phyloP scores from a whole-genome alignment of 2,888 invertebrate genomes.

The Pammene fasciana region DNA sequence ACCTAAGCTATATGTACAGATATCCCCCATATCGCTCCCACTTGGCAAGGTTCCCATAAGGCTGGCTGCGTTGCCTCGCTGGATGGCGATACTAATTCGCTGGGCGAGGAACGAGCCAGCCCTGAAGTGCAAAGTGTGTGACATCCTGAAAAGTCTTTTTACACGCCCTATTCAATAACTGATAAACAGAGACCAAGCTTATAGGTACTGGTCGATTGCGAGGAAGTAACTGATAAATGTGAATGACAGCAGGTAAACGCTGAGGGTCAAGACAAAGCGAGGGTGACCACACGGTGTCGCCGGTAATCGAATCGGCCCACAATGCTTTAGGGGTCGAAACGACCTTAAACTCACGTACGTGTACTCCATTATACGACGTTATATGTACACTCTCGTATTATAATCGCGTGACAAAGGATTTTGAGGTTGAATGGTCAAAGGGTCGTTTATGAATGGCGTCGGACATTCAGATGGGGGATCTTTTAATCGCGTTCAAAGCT shows the following conservation, averaged over 20 bases:
- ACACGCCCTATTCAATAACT: too few relatives aligned
- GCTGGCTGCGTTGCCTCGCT: too few relatives aligned
- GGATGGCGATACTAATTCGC: too few relatives aligned
- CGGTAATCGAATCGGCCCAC: constrained; percentile 23
- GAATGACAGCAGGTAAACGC: constrained; percentile 13
- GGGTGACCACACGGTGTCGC: constrained; percentile 32
- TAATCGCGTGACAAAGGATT: neutral
- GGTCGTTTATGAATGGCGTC: constrained; percentile 2
- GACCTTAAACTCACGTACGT: neutral
- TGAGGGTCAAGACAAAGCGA: constrained; percentile 18
- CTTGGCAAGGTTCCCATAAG: too few relatives aligned
- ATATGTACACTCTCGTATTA: neutral
- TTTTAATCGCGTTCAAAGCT: constrained; percentile 10
- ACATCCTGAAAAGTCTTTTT: too few relatives aligned
- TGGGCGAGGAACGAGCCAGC: too few relatives aligned
- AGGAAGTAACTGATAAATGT: neutral
- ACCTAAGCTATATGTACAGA: too few relatives aligned
- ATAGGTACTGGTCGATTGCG: neutral
- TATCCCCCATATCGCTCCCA: too few relatives aligned
- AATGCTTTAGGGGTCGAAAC: neutral
- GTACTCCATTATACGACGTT: neutral
- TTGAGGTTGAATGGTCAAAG: constrained; percentile 7
- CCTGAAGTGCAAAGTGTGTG: too few relatives aligned
- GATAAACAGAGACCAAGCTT: neutral
- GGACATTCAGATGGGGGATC: neutral